These are phyloP conservation scores for Sminthurides aquaticus DNA, from an alignment of 2,888 invertebrate species.

Conservation along the genomic window DNA sequence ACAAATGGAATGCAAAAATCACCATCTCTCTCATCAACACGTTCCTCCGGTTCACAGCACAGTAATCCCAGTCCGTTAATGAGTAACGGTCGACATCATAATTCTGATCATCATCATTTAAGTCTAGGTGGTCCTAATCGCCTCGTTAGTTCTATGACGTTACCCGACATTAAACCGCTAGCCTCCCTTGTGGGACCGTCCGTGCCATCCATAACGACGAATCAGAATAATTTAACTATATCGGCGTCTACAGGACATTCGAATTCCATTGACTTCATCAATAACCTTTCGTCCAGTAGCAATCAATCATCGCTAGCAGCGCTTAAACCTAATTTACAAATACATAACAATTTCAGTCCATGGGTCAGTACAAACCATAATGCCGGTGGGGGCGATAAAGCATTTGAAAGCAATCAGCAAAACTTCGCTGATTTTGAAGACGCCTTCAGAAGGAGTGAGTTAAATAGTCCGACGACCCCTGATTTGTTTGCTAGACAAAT, in stretches of 20 bases:
- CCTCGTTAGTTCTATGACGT: conserved; percentile 39
- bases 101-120: conserved; percentile 13
- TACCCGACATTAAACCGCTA: conserved; percentile 47
- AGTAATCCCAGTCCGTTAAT: conserved; percentile 39
- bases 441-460: conserved; percentile 28
- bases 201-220: conserved; percentile 14
- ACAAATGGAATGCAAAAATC: conserved; percentile 37
- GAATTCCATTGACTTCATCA: conserved; percentile 38
- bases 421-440: conserved; percentile 40
- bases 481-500: conserved; percentile 11
- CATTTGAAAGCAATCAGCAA: conserved; percentile 28
- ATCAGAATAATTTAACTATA: conserved; percentile 20
- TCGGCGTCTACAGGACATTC: conserved; percentile 16
- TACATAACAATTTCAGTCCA: background rate
- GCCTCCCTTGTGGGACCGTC: conserved; percentile 46
- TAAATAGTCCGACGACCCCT: conserved; percentile 4
- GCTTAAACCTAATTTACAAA: background rate
- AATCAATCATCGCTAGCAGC: conserved; percentile 1
- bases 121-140: conserved; percentile 22
- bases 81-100: conserved; percentile 34
- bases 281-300: conserved; percentile 29
- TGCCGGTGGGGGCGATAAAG: no score
- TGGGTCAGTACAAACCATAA: conserved; percentile 1
- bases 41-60: conserved; percentile 29
- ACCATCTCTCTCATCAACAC: conserved; percentile 38